Evolutionary conservation across 2,113 vertebrate genomes (phyloP).

Genomic region (Mirza zaza): DNA sequence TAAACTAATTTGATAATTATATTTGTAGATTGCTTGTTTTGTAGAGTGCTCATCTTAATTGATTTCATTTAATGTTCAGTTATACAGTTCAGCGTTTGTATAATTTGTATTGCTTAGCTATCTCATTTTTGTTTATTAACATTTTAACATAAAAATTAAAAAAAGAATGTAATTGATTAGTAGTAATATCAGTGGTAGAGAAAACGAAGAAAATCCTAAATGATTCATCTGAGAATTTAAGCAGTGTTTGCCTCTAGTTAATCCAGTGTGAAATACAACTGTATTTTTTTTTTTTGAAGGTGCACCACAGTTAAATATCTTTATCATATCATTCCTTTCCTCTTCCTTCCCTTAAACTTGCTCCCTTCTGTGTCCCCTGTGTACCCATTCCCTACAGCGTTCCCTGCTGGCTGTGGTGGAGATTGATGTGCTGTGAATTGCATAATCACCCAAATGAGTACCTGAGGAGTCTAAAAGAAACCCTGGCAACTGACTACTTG

Average conservation of each 20-base stretch:
- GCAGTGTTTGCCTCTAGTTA: constrained; percentile 51
- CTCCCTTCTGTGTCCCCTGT: constrained; percentile 82
- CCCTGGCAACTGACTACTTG: constrained; percentile 84
- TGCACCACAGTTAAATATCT: constrained; percentile 77
- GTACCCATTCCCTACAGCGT: constrained; percentile 84
- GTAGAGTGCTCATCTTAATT: constrained; percentile 13
- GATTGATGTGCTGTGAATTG: constrained; percentile 83
- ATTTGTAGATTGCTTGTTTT: constrained; percentile 34
- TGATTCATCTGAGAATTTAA: constrained; percentile 48
- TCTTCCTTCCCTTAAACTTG: constrained; percentile 82
- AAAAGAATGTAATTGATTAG: neutral
- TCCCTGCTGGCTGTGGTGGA: constrained; percentile 85
- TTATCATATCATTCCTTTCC: constrained; percentile 83
- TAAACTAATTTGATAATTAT: constrained; percentile 29
- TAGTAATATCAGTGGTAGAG: neutral
- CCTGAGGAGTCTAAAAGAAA: constrained; percentile 82
- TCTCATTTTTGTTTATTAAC: constrained; percentile 19
- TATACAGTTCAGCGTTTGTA: constrained; percentile 14
- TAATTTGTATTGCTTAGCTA: neutral
- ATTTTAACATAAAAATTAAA: neutral
- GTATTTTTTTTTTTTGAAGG: constrained; percentile 60
- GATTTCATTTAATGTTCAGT: constrained; percentile 53
- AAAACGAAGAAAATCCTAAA: constrained; percentile 28
- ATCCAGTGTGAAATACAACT: constrained; percentile 65
- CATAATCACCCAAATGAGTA: constrained; percentile 81